These are phyloP conservation scores for Sphaeridia pumilis DNA, from an alignment of 2,888 invertebrate genomes.

Conservation along the genomic window DNA sequence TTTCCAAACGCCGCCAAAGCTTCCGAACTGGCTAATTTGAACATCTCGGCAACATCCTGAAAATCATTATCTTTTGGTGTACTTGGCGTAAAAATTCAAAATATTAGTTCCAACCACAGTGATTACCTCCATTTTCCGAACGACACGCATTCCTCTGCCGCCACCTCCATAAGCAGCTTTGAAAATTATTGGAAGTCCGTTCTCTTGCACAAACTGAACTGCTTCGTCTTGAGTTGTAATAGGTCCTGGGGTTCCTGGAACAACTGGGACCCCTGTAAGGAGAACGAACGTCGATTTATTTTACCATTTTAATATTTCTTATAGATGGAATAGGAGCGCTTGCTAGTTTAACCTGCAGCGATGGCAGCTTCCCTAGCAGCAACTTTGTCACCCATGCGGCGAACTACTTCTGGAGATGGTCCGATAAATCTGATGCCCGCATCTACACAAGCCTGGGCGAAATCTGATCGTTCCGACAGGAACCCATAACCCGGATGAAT, in stretches of 20 bases:
- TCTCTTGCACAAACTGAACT: conserved; percentile 70
- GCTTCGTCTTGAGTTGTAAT: conserved; percentile 79
- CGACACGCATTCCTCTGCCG: conserved; percentile 88
- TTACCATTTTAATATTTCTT: no score
- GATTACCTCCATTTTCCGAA: conserved; percentile 61
- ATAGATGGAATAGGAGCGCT: no score
- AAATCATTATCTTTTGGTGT: no score
- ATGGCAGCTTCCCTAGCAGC: conserved; percentile 93
- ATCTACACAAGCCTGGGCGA: conserved; percentile 84
- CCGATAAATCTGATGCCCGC: conserved; percentile 93
- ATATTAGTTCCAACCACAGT: no score
- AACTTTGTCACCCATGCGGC: conserved; percentile 98
- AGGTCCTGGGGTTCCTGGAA: conserved; percentile 92
- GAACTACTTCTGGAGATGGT: conserved; percentile 83
- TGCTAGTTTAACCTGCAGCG: conserved; percentile 65
- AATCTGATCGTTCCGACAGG: conserved; percentile 85
- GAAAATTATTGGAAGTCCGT: conserved; percentile 95
- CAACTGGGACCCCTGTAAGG: conserved; percentile 69
- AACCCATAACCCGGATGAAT: conserved; percentile 92
- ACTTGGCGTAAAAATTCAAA: no score
- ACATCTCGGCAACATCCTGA: conserved; percentile 76
- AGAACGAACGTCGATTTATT: no score
- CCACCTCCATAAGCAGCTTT: conserved; percentile 99
- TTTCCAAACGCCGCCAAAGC: conserved; percentile 94
- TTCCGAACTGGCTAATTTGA: conserved; percentile 87